A percentile compares a stretch with the other conserved stretches of the same genome.
These are phyloP conservation scores for Bursaphelenchus okinawaensis DNA, from an alignment of 2,888 invertebrate species.

Conservation along the genomic window DNA sequence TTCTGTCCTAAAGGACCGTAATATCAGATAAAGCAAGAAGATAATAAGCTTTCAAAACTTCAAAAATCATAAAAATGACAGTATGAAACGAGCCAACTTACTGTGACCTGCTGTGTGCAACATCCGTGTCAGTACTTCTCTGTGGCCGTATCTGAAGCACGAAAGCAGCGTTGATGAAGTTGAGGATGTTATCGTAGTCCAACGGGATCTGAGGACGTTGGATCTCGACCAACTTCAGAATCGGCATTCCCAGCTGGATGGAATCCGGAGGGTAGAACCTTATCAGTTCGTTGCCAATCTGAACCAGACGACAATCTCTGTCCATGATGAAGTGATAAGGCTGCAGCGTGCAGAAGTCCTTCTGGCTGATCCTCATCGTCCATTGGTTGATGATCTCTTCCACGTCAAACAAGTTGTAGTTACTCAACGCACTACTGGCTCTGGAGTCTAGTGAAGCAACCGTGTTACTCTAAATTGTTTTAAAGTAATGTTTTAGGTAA, in stretches of 20 bases:
- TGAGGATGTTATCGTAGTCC: constrained; percentile 55
- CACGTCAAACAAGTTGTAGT: not conserved
- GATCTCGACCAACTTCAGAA: constrained; percentile 48
- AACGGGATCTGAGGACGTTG: constrained; percentile 54
- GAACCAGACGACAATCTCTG: constrained; percentile 49
- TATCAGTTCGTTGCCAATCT: constrained; percentile 34
- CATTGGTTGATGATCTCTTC: constrained; percentile 1
- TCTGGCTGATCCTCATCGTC: constrained; percentile 9
- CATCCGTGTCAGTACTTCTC: constrained; percentile 27
- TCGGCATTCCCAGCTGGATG: constrained; percentile 44
- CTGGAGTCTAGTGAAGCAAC: not conserved
- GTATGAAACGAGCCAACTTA: no score
- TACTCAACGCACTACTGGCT: not conserved
- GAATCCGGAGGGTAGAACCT: constrained; percentile 36
- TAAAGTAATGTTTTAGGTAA: no score
- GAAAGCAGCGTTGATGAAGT: constrained; percentile 57
- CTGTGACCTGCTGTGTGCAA: constrained; percentile 16
- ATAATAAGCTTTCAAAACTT: no score
- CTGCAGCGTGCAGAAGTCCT: constrained; percentile 33
- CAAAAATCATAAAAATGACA: no score
- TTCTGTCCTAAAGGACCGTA: constrained; percentile 6
- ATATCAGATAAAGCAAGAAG: not conserved
- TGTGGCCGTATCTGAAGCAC: constrained; percentile 46
- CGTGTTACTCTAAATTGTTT: not conserved
- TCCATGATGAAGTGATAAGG: constrained; percentile 54